phyloP scores from a whole-genome alignment of 2,113 vertebrate genomes.

The Muntiacus reevesi region DNA sequence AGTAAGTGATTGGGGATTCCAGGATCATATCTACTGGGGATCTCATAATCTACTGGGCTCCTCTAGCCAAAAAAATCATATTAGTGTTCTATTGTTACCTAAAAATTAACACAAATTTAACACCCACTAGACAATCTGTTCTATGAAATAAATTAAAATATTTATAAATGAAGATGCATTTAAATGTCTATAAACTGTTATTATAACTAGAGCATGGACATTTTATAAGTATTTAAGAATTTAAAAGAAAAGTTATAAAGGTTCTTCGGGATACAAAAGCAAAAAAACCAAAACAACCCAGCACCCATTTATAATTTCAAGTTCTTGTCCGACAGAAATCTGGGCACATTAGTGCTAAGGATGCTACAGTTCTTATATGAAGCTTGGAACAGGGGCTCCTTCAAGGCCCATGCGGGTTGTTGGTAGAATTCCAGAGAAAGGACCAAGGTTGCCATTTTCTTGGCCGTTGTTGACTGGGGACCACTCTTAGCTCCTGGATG shows the following conservation, averaged over 20 bases:
- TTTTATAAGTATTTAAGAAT: slow-evolving; percentile 93
- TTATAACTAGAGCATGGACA: slow-evolving; percentile 96
- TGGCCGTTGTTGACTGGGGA: background rate
- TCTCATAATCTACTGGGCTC: background rate
- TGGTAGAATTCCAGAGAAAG: background rate
- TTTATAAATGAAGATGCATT: slow-evolving; percentile 97
- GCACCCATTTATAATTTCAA: background rate
- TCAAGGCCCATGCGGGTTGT: no score
- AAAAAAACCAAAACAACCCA: background rate
- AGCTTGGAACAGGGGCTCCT: background rate
- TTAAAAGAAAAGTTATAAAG: slow-evolving; percentile 94
- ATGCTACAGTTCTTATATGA: no score
- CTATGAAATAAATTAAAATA: slow-evolving; percentile 99
- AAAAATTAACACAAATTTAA: background rate
- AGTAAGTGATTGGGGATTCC: background rate
- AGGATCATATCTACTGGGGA: background rate
- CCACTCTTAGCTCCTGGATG: background rate
- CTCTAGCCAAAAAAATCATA: background rate
- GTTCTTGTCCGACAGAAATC: background rate
- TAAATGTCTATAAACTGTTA: slow-evolving; percentile 98
- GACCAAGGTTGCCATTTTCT: background rate
- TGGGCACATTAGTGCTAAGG: background rate
- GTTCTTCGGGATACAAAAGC: slow-evolving; percentile 86
- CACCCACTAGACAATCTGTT: slow-evolving; percentile 79
- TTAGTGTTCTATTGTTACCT: background rate